Evolutionary conservation across 1,140 invertebrate genomes (phyloP), one percentile per base, ranked within the genome.

Genomic region (Anastrepha obliqua): DNA sequence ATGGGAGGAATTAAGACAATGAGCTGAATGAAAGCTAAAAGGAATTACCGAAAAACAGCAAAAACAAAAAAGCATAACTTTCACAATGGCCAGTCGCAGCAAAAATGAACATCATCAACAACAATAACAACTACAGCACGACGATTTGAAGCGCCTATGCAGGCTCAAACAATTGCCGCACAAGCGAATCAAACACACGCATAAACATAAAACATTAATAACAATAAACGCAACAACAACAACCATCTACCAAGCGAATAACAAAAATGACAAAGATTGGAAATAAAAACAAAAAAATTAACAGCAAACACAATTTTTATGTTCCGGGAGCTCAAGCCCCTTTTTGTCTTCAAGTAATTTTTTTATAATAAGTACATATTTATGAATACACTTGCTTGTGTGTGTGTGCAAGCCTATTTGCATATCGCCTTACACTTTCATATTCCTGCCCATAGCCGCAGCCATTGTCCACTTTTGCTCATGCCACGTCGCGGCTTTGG

Each of bases 381-480:
- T 55, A 55, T 55, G 51, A 55, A 55, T 55, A 11, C 51, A 1
- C 11, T 6, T 55, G 6, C 2, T 6, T 55, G 11, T 55, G 51
- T 55, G 51, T 55, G 51, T 55, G 11, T 55, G 51, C 6, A 55
- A 2, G 51, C 51, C 51, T 55, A 55, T 55, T 55, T 55, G 51
- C 51, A 55, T 55, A 55, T 55, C 6, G 51, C 15, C 15, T 3
- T 17, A 47, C 47, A 29, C 20, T 81, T 55, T 55, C 47, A 81
- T 81, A 55, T 55, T 55, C 44, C 44, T 81, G 42, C 44, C 8
- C 44, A 44, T 47, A 6, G 15, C 70, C 7, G 15, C 42, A 9
- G 70, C 42, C 70, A 74, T 74, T 47, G 74, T 81, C 74, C 74
- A 81, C 15, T 81, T 11, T 17, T 29, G 8, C 47, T 29, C 47